Conservation (phyloP, 2,113 vertebrate genomes). For the Ursus arctos region DNA sequence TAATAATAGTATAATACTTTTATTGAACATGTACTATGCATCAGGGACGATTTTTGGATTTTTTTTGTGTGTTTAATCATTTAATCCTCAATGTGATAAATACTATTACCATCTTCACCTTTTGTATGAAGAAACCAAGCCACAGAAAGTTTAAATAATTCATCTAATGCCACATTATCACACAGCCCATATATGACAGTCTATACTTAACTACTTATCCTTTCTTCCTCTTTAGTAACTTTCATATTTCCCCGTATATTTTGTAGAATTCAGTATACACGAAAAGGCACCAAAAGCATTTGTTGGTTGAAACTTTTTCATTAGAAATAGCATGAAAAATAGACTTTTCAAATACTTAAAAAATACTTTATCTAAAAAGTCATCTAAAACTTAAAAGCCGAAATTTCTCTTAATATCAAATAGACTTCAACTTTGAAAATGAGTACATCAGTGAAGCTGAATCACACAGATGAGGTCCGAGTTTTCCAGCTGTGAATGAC, state of each 20-base stretch:
- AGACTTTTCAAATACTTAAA: background rate
- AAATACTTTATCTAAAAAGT: constrained; percentile 35
- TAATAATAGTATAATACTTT: background rate
- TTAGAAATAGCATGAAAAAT: constrained; percentile 19
- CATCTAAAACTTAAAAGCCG: background rate
- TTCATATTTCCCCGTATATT: background rate
- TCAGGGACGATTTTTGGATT: background rate
- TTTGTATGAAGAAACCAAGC: background rate
- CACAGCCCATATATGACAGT: background rate
- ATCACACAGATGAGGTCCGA: background rate
- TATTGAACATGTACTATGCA: background rate
- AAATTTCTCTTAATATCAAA: background rate
- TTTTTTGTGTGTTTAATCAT: background rate
- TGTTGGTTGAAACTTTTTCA: background rate
- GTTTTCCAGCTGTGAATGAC: constrained; percentile 71
- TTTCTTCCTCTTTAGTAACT: background rate
- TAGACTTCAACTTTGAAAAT: constrained; percentile 30
- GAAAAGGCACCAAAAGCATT: background rate
- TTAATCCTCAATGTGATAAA: background rate
- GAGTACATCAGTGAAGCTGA: constrained; percentile 9
- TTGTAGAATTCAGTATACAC: background rate
- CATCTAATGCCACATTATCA: background rate
- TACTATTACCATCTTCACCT: background rate
- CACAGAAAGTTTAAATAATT: constrained; percentile 20
- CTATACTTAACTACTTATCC: background rate